A percentile compares a stretch with the other conserved stretches of the same genome.
phyloP scores from a whole-genome alignment of 2,113 vertebrate species.

The Sminthopsis crassicaudata region DNA sequence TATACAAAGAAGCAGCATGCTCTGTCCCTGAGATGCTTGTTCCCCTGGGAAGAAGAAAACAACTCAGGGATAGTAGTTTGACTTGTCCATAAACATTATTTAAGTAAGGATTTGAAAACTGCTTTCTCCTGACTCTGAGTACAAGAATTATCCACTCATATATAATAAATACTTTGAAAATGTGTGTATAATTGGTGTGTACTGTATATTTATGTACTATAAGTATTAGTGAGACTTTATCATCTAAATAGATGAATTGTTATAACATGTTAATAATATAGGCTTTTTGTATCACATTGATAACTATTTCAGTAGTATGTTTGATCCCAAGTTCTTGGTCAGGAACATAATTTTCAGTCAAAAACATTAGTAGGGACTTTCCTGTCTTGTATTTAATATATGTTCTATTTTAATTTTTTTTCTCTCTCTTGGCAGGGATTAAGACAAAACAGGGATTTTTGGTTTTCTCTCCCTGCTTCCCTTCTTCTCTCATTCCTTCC shows the following conservation, averaged over 20 bases:
- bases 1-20: neutral
- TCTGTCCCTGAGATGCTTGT: neutral
- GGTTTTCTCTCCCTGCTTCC: neutral
- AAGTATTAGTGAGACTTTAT: neutral
- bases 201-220: neutral
- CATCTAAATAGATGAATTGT: neutral
- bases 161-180: neutral
- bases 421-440: neutral
- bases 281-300: neutral
- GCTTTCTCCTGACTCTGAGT: neutral
- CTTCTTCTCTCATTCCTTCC: neutral
- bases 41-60: neutral
- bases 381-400: neutral
- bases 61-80: neutral
- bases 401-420: neutral
- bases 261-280: neutral
- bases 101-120: neutral
- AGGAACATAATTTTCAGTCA: neutral
- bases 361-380: neutral
- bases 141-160: neutral
- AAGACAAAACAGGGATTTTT: neutral
- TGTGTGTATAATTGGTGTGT: neutral
- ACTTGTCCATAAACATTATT: neutral
- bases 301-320: neutral
- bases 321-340: no score